A percentile compares a stretch with the other conserved stretches of the same genome.
Evolutionary conservation across 2,113 vertebrate species (phyloP).

Genomic region (Hylia prasina): DNA sequence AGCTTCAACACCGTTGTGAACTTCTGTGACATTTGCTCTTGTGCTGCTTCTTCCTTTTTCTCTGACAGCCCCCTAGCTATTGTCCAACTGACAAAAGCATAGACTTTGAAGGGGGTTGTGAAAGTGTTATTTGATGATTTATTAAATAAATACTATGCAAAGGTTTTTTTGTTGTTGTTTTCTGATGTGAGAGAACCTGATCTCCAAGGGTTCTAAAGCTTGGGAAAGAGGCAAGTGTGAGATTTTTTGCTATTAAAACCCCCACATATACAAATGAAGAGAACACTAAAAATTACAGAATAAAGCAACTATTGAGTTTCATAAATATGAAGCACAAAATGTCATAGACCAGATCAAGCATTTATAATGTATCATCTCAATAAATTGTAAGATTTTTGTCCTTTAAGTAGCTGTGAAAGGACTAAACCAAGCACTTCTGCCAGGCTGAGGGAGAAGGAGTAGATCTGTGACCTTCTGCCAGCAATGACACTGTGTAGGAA

Average conservation of each 20-base stretch:
- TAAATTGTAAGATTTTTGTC: neutral
- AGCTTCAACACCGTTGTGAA: neutral
- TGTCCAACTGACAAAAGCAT: neutral
- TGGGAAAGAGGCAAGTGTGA: neutral
- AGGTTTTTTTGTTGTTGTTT: neutral
- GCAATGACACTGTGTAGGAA: neutral
- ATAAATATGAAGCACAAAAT: neutral
- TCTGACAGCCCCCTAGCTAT: neutral
- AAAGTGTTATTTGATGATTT: neutral
- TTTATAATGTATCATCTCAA: neutral
- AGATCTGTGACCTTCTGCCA: neutral
- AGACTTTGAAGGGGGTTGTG: neutral
- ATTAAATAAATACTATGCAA: neutral
- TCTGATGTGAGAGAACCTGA: neutral
- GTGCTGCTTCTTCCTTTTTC: neutral
- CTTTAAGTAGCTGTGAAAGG: neutral
- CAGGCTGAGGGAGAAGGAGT: neutral
- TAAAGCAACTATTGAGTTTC: neutral
- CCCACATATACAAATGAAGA: neutral
- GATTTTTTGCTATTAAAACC: neutral
- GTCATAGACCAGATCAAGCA: neutral
- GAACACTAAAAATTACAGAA: neutral
- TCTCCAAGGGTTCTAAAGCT: neutral
- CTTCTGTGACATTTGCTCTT: neutral
- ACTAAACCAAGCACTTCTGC: neutral